Conservation (phyloP, 2,797 vertebrate genomes). For the Anabas testudineus region DNA sequence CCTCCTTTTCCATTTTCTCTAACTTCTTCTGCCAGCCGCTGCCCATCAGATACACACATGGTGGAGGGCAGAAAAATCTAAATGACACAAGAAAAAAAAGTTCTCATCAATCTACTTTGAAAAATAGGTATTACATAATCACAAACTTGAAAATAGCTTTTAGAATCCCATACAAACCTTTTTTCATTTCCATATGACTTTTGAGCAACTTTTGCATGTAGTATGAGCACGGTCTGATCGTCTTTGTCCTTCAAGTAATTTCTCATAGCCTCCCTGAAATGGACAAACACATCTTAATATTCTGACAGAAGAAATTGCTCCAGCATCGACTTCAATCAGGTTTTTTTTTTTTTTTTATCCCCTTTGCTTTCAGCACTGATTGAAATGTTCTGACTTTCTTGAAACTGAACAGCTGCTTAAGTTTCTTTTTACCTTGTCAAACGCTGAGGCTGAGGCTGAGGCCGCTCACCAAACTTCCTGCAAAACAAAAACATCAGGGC, state of each 20-base stretch:
- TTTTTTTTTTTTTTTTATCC: not conserved
- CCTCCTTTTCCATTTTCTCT: constrained; percentile 95
- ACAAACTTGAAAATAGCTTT: not conserved
- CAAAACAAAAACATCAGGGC: constrained; percentile 59
- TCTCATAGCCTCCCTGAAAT: constrained; percentile 94
- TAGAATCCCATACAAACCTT: constrained; percentile 83
- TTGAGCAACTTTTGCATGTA: constrained; percentile 98
- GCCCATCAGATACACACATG: constrained; percentile 98
- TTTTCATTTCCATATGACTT: constrained; percentile 99
- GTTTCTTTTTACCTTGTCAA: constrained; percentile 81
- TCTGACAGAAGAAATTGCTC: not conserved
- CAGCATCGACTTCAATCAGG: not conserved
- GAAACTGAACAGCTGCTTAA: not conserved
- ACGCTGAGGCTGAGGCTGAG: constrained; percentile 83
- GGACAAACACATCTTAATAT: not conserved
- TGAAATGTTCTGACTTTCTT: not conserved
- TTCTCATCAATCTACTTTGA: not conserved
- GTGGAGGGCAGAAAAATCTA: constrained; percentile 98
- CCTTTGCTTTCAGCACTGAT: not conserved
- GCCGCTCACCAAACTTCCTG: constrained; percentile 86
- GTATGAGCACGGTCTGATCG: constrained; percentile 97
- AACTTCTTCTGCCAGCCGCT: constrained; percentile 99
- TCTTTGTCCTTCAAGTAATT: constrained; percentile 97
- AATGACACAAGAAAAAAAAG: not conserved
- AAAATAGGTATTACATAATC: not conserved